phyloP scores from a whole-genome alignment of 2,888 invertebrate genomes.

The Pollenia angustigena region DNA sequence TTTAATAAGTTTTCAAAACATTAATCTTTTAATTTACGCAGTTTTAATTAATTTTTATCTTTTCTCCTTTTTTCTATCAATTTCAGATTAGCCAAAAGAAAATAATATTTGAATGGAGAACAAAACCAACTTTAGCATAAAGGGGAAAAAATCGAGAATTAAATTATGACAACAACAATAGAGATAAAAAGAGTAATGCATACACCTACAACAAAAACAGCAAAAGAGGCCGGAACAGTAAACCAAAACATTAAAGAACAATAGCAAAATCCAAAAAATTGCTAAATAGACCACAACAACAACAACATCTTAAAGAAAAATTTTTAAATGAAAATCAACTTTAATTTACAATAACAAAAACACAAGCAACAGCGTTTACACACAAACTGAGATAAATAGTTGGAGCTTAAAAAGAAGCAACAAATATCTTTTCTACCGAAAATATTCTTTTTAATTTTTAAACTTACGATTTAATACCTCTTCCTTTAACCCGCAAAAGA shows the following conservation, averaged over 20 bases:
- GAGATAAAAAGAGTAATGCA: conserved; percentile 32
- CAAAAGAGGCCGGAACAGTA: conserved; percentile 26
- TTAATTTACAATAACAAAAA: conserved; percentile 33
- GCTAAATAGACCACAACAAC: conserved; percentile 22
- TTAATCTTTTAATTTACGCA: not conserved
- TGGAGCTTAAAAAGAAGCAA: not conserved
- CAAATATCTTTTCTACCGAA: not conserved
- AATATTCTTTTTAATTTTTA: not conserved
- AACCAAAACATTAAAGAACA: conserved; percentile 48
- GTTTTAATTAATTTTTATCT: not conserved
- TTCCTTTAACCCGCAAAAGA: conserved; percentile 36
- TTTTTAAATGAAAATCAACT: not conserved
- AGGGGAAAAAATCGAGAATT: conserved; percentile 20
- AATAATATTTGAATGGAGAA: not conserved
- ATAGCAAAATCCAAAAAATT: conserved; percentile 40
- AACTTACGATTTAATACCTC: conserved; percentile 43
- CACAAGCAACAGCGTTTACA: not conserved
- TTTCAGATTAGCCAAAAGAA: conserved; percentile 21
- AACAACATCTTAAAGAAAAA: conserved; percentile 26
- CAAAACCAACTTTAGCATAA: conserved; percentile 15
- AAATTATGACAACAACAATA: conserved; percentile 69
- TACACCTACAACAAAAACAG: conserved; percentile 30
- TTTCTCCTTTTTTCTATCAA: not conserved
- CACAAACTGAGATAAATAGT: conserved; percentile 8
- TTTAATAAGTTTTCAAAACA: too few relatives aligned